Evolutionary conservation across 2,888 invertebrate species (phyloP).

Genomic region (Aphidoletes aphidimyza): DNA sequence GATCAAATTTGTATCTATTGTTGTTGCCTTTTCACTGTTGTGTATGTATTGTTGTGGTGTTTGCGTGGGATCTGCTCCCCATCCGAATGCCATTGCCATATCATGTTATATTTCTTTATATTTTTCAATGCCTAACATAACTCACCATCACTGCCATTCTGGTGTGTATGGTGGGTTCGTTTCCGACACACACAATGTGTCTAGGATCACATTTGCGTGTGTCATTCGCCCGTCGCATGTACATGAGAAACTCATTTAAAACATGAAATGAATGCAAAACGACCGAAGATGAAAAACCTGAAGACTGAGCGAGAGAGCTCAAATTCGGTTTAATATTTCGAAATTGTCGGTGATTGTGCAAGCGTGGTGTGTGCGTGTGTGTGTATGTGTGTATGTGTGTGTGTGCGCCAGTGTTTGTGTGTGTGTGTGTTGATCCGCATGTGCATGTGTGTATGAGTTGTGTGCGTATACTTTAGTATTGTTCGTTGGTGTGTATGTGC

Average conservation of each 20-base stretch:
- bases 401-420: background rate
- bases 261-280: slow-evolving; percentile 11
- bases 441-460: background rate
- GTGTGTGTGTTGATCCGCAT: background rate
- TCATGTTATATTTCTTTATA: too few relatives aligned
- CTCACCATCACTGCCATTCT: too few relatives aligned
- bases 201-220: slow-evolving; percentile 48
- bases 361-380: background rate
- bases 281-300: background rate
- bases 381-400: background rate
- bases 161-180: too few relatives aligned
- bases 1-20: too few relatives aligned
- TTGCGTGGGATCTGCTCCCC: too few relatives aligned
- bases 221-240: background rate
- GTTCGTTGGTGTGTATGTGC: background rate
- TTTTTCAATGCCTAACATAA: too few relatives aligned
- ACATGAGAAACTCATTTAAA: background rate
- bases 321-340: slow-evolving; percentile 24
- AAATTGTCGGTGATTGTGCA: background rate
- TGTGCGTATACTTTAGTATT: background rate
- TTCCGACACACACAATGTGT: background rate
- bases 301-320: background rate
- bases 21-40: too few relatives aligned
- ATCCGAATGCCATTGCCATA: too few relatives aligned
- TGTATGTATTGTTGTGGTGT: too few relatives aligned